Conservation (phyloP, 2,113 vertebrate species). For the Larimichthys polyactis region DNA sequence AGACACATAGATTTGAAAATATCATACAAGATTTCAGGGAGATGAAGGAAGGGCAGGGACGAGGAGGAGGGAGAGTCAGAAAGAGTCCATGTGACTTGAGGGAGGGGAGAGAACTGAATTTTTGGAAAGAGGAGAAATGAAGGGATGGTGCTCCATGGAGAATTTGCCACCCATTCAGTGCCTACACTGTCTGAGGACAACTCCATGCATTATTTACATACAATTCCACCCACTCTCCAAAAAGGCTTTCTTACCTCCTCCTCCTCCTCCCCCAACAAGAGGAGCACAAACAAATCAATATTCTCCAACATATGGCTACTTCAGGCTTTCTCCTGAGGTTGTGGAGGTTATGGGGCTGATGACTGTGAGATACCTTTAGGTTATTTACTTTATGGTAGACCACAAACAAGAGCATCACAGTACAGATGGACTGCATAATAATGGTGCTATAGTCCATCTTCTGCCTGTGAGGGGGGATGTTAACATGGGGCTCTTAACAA, state of each 20-base stretch:
- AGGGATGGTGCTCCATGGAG: constrained; percentile 4
- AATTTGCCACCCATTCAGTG: constrained; percentile 19
- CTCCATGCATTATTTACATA: constrained; percentile 40
- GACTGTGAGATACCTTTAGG: constrained; percentile 40
- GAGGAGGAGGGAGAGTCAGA: not conserved
- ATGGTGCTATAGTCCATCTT: constrained; percentile 53
- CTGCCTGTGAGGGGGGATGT: constrained; percentile 49
- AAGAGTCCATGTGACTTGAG: constrained; percentile 28
- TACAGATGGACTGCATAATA: constrained; percentile 57
- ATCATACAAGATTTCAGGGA: not conserved
- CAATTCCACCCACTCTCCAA: constrained; percentile 18
- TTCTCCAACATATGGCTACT: not conserved
- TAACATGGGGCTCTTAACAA: constrained; percentile 76
- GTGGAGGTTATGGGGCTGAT: constrained; percentile 1
- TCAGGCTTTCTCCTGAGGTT: constrained; percentile 11
- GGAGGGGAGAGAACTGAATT: constrained; percentile 45
- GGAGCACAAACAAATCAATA: constrained; percentile 41
- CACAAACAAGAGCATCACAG: constrained; percentile 48
- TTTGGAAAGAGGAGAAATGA: constrained; percentile 7
- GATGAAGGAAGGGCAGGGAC: not conserved
- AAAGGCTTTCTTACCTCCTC: not conserved
- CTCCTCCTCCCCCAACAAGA: not conserved
- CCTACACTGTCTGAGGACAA: constrained; percentile 13
- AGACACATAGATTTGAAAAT: constrained; percentile 35
- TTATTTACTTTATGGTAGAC: constrained; percentile 46